Conservation (phyloP, 2,113 vertebrate species). For the Acrocephalus arundinaceus region DNA sequence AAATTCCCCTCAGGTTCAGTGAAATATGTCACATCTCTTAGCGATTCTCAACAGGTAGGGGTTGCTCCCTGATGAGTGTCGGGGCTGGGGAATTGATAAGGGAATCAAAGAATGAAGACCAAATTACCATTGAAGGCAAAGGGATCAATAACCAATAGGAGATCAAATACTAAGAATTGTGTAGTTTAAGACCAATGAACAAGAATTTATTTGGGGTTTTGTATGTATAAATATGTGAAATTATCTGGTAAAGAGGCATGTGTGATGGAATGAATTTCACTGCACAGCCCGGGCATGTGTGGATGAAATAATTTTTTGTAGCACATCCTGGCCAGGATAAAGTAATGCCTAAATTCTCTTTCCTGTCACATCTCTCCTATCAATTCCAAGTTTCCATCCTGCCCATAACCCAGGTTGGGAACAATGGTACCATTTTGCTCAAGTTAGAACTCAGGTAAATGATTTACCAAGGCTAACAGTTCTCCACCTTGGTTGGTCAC, state of each 20-base stretch:
- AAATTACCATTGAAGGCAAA: not conserved
- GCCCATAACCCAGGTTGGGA: not conserved
- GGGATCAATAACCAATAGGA: not conserved
- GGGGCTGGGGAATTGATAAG: no score
- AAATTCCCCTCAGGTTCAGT: not conserved
- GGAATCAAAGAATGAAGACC: not conserved
- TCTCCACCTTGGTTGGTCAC: not conserved
- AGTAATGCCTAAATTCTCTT: not conserved
- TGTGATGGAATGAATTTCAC: not conserved
- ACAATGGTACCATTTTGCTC: not conserved
- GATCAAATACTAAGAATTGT: not conserved
- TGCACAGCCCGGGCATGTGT: rapidly evolving
- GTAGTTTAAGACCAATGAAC: not conserved
- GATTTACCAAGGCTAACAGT: not conserved
- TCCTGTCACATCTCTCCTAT: not conserved
- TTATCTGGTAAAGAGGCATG: not conserved
- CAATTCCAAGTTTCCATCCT: not conserved
- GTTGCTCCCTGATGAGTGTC: not conserved
- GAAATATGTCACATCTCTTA: not conserved
- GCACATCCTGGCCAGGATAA: not conserved
- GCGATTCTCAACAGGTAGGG: not conserved
- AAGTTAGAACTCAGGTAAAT: not conserved
- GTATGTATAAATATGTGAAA: not conserved
- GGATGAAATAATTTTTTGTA: not conserved
- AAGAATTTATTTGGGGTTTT: not conserved